Evolutionary conservation across 2,113 vertebrate genomes (phyloP), one percentile per base, ranked within the genome.

Genomic region (Brevimyrus niger): DNA sequence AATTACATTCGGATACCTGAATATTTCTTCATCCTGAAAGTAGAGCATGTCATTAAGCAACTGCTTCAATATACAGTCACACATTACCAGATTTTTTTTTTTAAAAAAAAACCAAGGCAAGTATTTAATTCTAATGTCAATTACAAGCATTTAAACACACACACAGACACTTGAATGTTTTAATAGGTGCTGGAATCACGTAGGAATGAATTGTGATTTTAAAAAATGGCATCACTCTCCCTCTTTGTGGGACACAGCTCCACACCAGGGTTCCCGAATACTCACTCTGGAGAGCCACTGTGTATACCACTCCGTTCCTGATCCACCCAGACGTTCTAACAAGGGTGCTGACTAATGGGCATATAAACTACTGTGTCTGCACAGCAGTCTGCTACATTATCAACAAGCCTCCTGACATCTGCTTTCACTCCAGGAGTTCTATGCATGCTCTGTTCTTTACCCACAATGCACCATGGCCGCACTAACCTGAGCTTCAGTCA

Each of bases 111-210:
- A n/a, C n/a, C n/a, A n/a, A n/a, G n/a, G n/a, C n/a, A n/a, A n/a
- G 89, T 91, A 91, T 92, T 92, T 93, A 92, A 10, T 9, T 65
- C 27, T 65, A 69, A 69, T 69, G 61, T 69, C 11, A 69, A 31
- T 65, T 61, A 92, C 90, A 21, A 89, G 88, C 90, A 90, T 21
- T 58, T 35, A 73, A 4, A 35, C 0, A 51, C 50, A 55, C 17
- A 19, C 51, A 53, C 51, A 17, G 0, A 58, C n/a, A 88, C 38
- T 31, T 4, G 11, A 15, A 27, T 17, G 4, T 44, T 44, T 69
- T 88, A 47, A 73, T 86, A 53, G n/a, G n/a, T 31, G 31, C 44
- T 51, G 27, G 27, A 86, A 61, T 58, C 23, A 17, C 1, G 0
- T 15, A 87, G 31, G 2, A 87, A 10, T 42, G 86, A 7, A 10